These are phyloP conservation scores for Euphydryas editha DNA, from an alignment of 2,888 invertebrate species.

Conservation along the genomic window DNA sequence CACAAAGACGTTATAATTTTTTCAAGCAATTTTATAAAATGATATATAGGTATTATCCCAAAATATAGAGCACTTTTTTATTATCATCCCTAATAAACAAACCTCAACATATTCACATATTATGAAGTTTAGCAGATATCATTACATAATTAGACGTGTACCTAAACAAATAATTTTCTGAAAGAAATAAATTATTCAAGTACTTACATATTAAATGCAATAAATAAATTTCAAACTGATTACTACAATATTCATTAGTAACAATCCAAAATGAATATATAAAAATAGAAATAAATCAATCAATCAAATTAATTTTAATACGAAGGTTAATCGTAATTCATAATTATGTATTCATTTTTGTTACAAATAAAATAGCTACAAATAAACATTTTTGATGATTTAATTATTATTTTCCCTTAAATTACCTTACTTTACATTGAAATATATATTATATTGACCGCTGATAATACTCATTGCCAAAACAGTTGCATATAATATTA, in stretches of 20 bases:
- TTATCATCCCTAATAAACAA: too few species aligned
- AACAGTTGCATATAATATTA: constrained; percentile 37
- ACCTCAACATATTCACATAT: too few species aligned
- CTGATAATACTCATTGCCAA: constrained; percentile 33
- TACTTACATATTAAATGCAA: not conserved
- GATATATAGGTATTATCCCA: too few species aligned
- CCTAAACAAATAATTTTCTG: not conserved
- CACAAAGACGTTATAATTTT: not conserved
- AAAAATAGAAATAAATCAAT: not conserved
- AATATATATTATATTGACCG: constrained; percentile 24
- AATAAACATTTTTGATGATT: not conserved
- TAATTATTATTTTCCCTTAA: constrained; percentile 2
- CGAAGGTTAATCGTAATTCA: not conserved
- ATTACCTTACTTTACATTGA: not conserved
- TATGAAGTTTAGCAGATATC: not conserved
- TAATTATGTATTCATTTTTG: too few species aligned
- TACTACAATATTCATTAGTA: not conserved
- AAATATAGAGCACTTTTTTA: too few species aligned
- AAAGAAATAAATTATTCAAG: not conserved
- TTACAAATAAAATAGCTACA: not conserved
- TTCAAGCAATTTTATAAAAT: too few species aligned
- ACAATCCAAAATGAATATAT: not conserved
- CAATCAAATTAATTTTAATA: too few species aligned
- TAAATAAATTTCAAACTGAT: not conserved
- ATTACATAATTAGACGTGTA: not conserved